Evolutionary conservation across 2,888 invertebrate species (phyloP).

Genomic region (Pyrrhia umbra): DNA sequence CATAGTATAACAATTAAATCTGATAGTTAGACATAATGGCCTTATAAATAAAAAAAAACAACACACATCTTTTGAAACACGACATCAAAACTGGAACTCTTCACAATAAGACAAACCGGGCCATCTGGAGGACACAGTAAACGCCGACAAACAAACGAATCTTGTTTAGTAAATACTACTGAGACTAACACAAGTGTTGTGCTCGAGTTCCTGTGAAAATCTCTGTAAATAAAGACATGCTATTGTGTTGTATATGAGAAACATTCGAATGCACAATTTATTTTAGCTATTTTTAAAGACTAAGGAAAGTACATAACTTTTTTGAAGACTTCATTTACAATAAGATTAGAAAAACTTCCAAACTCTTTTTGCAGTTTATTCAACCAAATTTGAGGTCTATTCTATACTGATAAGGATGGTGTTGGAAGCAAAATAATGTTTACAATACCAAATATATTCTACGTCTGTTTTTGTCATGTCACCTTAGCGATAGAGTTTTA

Average conservation of each 20-base stretch:
- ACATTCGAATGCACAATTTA: not conserved
- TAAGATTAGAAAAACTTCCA: no score
- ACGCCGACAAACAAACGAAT: constrained; percentile 36
- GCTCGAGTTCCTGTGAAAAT: constrained; percentile 31
- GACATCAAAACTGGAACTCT: constrained; percentile 17
- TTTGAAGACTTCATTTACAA: no score
- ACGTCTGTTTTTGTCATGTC: no score
- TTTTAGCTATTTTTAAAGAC: not conserved
- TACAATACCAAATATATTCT: no score
- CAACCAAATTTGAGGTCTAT: no score
- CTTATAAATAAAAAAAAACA: not conserved
- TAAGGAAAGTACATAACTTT: no score
- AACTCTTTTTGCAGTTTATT: no score
- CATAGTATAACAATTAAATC: no score
- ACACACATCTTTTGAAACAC: not conserved
- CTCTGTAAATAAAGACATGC: constrained; percentile 36
- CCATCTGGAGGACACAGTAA: constrained; percentile 36
- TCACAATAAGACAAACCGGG: constrained; percentile 19
- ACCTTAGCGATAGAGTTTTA: no score
- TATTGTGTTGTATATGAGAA: constrained; percentile 1
- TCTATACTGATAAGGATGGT: no score
- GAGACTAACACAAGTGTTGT: constrained; percentile 21
- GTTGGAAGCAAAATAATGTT: no score
- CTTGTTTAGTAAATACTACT: constrained; percentile 47
- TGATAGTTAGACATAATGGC: not conserved